These are phyloP conservation scores for Diploscapter pachys DNA, from an alignment of 1,140 invertebrate genomes.

Conservation along the genomic window DNA sequence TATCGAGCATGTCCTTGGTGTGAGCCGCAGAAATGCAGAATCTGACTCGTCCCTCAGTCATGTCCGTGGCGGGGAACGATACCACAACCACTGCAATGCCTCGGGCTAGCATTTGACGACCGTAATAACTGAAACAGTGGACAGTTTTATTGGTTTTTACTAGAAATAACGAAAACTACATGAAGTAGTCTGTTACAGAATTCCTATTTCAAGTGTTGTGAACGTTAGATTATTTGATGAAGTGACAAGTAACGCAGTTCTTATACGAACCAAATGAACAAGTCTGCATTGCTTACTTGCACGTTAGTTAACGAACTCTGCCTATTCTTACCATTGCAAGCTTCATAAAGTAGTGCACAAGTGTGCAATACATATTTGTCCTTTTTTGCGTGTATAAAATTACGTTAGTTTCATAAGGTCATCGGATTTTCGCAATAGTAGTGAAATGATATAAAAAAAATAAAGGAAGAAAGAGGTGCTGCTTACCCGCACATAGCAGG, in stretches of 20 bases:
- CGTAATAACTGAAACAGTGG: constrained; percentile 69
- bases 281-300: too few species aligned
- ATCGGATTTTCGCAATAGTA: neutral
- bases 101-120: constrained; percentile 74
- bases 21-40: constrained; percentile 95
- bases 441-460: constrained; percentile 13
- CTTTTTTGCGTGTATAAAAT: constrained; percentile 1
- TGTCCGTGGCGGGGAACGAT: constrained; percentile 94
- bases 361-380: neutral
- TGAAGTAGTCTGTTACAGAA: neutral
- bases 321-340: too few species aligned
- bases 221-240: too few species aligned
- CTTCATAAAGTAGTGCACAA: too few species aligned
- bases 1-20: constrained; percentile 89
- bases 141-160: too few species aligned
- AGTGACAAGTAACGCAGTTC: too few species aligned
- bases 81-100: constrained; percentile 90
- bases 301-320: too few species aligned
- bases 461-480: neutral
- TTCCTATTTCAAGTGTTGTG: too few species aligned
- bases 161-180: constrained; percentile 15
- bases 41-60: constrained; percentile 74
- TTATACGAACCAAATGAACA: too few species aligned
- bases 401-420: constrained; percentile 11
- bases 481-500: constrained; percentile 74